Conservation (phyloP, 1,140 invertebrate species). For the Whitmania pigra region DNA sequence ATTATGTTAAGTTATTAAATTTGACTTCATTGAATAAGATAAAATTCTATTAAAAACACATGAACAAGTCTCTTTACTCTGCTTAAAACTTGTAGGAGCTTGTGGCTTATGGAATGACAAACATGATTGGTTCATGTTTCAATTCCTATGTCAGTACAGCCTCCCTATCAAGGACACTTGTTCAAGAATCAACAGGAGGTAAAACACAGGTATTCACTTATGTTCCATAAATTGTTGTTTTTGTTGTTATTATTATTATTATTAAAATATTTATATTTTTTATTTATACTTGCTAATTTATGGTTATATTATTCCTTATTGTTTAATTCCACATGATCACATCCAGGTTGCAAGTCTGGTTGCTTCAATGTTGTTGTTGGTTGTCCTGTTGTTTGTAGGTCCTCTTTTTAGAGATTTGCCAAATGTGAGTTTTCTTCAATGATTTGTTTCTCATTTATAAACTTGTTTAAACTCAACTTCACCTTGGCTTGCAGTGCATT, state of each 20-base stretch:
- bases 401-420: conserved; percentile 42
- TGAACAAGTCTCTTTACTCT: too few species aligned
- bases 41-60: too few species aligned
- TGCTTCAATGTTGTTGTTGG: conserved; percentile 41
- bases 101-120: conserved; percentile 46
- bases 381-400: conserved; percentile 45
- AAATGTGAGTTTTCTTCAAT: conserved; percentile 33
- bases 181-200: conserved; percentile 44
- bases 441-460: not conserved
- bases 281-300: too few species aligned
- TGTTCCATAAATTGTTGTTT: too few species aligned
- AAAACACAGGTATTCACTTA: conserved; percentile 39
- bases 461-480: not conserved
- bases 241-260: too few species aligned
- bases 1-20: too few species aligned
- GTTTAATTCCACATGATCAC: not conserved
- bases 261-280: too few species aligned
- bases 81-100: conserved; percentile 41
- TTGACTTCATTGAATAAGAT: too few species aligned
- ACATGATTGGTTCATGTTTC: conserved; percentile 45
- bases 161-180: conserved; percentile 45
- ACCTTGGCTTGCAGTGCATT: conserved; percentile 51
- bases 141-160: conserved; percentile 46
- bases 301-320: too few species aligned
- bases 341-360: conserved; percentile 43